A percentile compares a stretch with the other conserved stretches of the same genome.
These are phyloP conservation scores for Nomada goodeniana DNA, from an alignment of 2,888 invertebrate genomes.

Conservation along the genomic window DNA sequence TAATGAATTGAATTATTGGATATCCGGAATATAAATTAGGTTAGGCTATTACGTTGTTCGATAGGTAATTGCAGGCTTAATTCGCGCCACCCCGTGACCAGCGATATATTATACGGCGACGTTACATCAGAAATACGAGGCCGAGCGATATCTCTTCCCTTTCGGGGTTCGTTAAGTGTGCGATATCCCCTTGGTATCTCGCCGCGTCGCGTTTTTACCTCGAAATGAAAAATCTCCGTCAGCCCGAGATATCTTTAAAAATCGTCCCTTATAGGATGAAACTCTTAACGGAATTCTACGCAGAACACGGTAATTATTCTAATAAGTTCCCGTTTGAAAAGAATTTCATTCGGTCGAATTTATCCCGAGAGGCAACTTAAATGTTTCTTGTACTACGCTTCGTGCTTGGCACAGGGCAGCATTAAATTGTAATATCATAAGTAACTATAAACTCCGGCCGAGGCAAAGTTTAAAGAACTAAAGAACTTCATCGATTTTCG, in stretches of 20 bases:
- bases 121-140: slow-evolving; percentile 34
- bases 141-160: slow-evolving; percentile 40
- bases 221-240: slow-evolving; percentile 9
- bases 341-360: not conserved
- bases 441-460: too few species aligned
- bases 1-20: slow-evolving; percentile 79
- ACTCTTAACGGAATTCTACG: not conserved
- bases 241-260: not conserved
- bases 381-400: too few species aligned
- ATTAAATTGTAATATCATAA: too few species aligned
- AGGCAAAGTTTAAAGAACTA: too few species aligned
- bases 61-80: slow-evolving; percentile 72
- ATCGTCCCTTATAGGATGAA: not conserved
- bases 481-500: too few species aligned
- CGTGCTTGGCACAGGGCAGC: too few species aligned
- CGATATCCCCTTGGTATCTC: slow-evolving; percentile 14
- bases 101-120: slow-evolving; percentile 49
- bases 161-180: slow-evolving; percentile 44
- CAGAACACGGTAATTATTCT: slow-evolving; percentile 4
- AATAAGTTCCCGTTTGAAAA: not conserved
- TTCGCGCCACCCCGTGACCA: slow-evolving; percentile 51
- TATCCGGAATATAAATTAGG: slow-evolving; percentile 78
- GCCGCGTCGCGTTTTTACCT: slow-evolving; percentile 13
- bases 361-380: too few species aligned
- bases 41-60: slow-evolving; percentile 70